phyloP scores from a whole-genome alignment of 2,888 invertebrate species.

The Margaritifera margaritifera region DNA sequence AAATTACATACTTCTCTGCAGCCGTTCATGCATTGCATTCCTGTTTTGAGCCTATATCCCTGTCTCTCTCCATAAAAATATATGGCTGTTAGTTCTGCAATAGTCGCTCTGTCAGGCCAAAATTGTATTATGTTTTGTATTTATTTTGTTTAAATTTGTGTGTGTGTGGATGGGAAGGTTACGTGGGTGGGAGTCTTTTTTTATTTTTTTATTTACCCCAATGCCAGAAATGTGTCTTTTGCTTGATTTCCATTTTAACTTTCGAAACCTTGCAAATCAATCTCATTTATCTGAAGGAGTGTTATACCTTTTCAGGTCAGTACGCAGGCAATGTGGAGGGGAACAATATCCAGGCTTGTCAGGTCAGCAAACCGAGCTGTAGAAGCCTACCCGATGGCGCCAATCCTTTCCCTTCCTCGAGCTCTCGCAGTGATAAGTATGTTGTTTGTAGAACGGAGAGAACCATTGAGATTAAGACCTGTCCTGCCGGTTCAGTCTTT shows the following conservation, averaged over 20 bases:
- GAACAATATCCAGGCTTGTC: conserved; percentile 32
- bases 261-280: background rate
- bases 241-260: background rate
- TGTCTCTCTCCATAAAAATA: no score
- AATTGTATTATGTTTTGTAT: no score
- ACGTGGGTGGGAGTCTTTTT: no score
- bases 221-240: no score
- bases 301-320: conserved; percentile 42
- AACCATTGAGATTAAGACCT: conserved; percentile 42
- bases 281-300: background rate
- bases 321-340: conserved; percentile 32
- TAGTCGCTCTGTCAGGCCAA: no score
- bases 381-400: conserved; percentile 47
- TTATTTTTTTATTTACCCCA: no score
- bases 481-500: conserved; percentile 47
- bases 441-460: conserved; percentile 48
- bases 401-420: conserved; percentile 45
- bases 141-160: no score
- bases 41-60: no score
- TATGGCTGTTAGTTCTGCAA: no score
- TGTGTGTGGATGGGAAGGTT: no score
- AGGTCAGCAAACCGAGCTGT: conserved; percentile 47
- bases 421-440: conserved; percentile 40
- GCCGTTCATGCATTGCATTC: no score
- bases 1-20: no score